These are phyloP conservation scores for Globicephala melas DNA, from an alignment of 2,113 vertebrate species.

Conservation along the genomic window DNA sequence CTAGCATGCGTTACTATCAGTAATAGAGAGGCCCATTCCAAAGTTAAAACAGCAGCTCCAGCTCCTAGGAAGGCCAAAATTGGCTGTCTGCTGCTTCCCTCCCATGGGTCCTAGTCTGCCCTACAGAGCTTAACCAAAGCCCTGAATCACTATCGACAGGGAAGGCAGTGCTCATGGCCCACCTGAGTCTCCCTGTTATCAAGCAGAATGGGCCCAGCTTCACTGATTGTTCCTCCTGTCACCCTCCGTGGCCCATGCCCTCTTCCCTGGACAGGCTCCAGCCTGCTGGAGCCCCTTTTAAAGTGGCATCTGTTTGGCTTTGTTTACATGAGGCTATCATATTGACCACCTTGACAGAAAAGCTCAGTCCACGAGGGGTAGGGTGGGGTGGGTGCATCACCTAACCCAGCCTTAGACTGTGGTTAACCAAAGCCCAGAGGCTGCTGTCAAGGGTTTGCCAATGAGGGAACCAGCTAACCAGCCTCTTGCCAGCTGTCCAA, in stretches of 20 bases:
- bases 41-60: not conserved
- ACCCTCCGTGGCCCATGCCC: not conserved
- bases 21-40: not conserved
- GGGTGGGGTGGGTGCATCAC: not conserved
- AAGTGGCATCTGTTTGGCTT: not conserved
- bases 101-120: not conserved
- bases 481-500: not conserved
- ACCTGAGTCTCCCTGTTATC: not conserved
- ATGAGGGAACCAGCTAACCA: not conserved
- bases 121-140: not conserved
- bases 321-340: not conserved
- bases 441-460: not conserved
- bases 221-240: too few species aligned
- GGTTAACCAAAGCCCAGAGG: not conserved
- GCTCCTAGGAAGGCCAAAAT: not conserved
- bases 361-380: not conserved
- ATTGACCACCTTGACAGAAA: not conserved
- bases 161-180: not conserved
- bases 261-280: not conserved
- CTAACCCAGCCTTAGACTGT: not conserved
- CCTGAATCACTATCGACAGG: not conserved
- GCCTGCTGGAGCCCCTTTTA: not conserved
- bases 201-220: not conserved
- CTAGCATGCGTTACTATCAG: not conserved
- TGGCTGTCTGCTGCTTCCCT: not conserved